Conservation (phyloP, 2,888 invertebrate genomes). For the Antitype chi region DNA sequence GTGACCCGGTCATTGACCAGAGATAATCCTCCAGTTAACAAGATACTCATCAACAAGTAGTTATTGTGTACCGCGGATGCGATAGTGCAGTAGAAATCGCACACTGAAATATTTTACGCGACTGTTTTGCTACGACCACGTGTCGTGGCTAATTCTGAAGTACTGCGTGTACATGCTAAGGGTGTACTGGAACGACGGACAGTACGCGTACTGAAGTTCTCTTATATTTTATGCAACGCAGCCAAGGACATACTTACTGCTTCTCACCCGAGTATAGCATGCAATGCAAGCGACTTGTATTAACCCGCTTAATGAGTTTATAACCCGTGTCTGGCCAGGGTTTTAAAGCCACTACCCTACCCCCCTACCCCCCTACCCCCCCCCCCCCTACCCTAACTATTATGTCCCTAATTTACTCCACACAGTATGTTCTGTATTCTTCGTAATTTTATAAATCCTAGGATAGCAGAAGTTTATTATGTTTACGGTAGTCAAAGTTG, state of each 20-base stretch:
- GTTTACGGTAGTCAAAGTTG: slow-evolving; percentile 15
- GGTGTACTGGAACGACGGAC: neutral
- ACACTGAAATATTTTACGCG: slow-evolving; percentile 42
- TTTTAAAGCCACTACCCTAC: no score
- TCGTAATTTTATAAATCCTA: neutral
- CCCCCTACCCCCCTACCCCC: no score
- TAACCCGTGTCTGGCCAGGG: neutral
- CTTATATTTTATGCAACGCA: neutral
- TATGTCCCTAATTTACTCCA: neutral
- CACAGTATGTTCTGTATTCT: neutral
- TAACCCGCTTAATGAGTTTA: neutral
- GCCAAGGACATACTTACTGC: neutral
- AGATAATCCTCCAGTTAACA: slow-evolving; percentile 54
- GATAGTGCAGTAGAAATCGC: slow-evolving; percentile 41
- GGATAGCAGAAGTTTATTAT: neutral
- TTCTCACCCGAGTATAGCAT: neutral
- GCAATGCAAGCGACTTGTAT: neutral
- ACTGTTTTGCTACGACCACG: neutral
- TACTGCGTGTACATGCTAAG: neutral
- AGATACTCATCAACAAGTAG: slow-evolving; percentile 41
- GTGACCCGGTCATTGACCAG: slow-evolving; percentile 44
- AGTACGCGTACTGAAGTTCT: neutral
- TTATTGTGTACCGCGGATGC: slow-evolving; percentile 11
- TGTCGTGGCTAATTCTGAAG: neutral
- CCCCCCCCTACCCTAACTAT: no score